Evolutionary conservation across 2,113 vertebrate genomes (phyloP).

Genomic region (Tonatia bakeri): DNA sequence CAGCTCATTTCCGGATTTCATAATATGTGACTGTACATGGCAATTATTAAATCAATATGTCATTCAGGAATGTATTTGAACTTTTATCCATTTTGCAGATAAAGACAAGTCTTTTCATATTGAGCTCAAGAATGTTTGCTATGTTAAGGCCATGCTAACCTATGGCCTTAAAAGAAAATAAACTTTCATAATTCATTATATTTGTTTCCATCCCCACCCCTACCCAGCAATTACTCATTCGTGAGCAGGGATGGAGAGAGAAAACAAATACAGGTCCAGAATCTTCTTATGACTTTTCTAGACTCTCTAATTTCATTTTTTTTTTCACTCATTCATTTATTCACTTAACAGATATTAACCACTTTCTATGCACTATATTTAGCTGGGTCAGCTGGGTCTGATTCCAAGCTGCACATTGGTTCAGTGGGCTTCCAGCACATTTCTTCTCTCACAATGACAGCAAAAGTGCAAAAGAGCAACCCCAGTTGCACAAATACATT

Average conservation of each 20-base stretch:
- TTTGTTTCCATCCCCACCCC: not conserved
- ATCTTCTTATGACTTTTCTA: not conserved
- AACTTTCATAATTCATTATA: not conserved
- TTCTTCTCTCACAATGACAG: not conserved
- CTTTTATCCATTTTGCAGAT: not conserved
- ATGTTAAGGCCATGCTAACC: not conserved
- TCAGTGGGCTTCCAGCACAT: not conserved
- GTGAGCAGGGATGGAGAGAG: not conserved
- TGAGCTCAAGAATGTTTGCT: not conserved
- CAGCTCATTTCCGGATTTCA: not conserved
- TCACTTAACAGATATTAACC: not conserved
- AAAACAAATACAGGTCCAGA: not conserved
- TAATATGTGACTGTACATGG: not conserved
- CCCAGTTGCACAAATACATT: not conserved
- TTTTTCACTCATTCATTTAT: not conserved
- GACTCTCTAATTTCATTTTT: not conserved
- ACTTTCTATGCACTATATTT: not conserved
- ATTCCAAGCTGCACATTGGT: not conserved
- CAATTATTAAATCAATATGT: not conserved
- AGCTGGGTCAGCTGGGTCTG: not conserved
- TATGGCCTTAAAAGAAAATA: not conserved
- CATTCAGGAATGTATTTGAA: slow-evolving; percentile 12
- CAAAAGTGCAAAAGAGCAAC: not conserved
- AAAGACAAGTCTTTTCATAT: not conserved
- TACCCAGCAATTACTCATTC: not conserved